Conservation (phyloP, 2,113 vertebrate species). For the Desmodus rotundus region DNA sequence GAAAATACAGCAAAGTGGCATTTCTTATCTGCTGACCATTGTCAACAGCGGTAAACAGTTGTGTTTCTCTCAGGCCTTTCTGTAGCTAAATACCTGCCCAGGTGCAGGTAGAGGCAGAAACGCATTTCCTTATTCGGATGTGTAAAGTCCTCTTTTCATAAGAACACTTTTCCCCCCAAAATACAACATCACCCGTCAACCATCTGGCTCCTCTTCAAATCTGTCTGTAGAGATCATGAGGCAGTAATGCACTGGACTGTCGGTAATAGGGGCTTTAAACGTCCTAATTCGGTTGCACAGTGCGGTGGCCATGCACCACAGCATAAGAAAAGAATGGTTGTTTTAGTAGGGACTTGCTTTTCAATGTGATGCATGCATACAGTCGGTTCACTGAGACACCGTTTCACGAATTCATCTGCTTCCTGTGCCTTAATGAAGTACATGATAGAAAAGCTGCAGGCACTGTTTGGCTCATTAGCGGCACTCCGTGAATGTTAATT, state of each 20-base stretch:
- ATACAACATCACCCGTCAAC: not conserved
- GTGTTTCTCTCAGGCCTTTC: not conserved
- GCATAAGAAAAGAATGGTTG: constrained; percentile 10
- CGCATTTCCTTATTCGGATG: not conserved
- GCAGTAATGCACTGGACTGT: not conserved
- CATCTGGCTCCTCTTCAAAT: constrained; percentile 29
- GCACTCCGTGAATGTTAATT: not conserved
- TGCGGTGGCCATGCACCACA: not conserved
- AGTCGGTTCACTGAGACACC: fast-evolving
- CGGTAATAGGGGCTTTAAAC: not conserved
- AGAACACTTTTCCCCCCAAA: not conserved
- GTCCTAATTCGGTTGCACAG: constrained; percentile 6
- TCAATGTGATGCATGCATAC: not conserved
- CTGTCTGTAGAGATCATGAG: not conserved
- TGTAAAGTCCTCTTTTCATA: not conserved
- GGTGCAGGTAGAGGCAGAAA: not conserved
- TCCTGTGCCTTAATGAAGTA: not conserved
- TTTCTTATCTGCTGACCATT: not conserved
- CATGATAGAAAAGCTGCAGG: not conserved
- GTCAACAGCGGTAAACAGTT: not conserved
- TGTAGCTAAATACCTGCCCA: not conserved
- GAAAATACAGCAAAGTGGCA: not conserved
- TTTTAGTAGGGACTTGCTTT: not conserved
- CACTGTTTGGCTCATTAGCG: not conserved
- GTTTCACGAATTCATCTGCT: not conserved